Conservation (phyloP, 2,888 invertebrate species). For the Cryptocheilus praepositus region DNA sequence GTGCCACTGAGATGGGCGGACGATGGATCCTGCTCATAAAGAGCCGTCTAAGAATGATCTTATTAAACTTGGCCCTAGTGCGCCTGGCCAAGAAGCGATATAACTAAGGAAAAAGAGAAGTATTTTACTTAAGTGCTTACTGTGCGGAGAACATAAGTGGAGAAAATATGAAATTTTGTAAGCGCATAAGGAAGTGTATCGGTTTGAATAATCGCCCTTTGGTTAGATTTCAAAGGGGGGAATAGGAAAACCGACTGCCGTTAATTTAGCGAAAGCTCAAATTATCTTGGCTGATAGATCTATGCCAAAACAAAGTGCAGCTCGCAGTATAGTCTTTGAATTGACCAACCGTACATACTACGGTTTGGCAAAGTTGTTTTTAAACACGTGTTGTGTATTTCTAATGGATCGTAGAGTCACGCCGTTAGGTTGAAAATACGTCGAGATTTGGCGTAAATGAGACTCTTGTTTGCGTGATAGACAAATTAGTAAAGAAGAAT, state of each 20-base stretch:
- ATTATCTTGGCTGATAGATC: conserved; percentile 51
- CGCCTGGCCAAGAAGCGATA: conserved; percentile 98
- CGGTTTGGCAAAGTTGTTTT: too few relatives aligned
- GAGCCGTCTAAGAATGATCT: conserved; percentile 93
- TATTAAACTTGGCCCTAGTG: conserved; percentile 97
- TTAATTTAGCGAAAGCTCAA: conserved; percentile 71
- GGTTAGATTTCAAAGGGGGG: conserved; percentile 49
- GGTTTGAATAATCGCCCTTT: conserved; percentile 61
- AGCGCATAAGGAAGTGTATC: conserved; percentile 50
- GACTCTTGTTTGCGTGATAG: too few relatives aligned
- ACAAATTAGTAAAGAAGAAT: neutral
- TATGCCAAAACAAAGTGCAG: conserved; percentile 70
- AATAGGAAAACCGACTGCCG: conserved; percentile 67
- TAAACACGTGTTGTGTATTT: too few relatives aligned
- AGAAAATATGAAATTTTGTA: neutral
- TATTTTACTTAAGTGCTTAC: too few relatives aligned
- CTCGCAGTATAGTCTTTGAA: conserved; percentile 54
- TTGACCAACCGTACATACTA: too few relatives aligned
- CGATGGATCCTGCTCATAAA: conserved; percentile 98
- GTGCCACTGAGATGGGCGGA: conserved; percentile 94
- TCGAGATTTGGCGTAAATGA: too few relatives aligned
- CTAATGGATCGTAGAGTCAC: too few relatives aligned
- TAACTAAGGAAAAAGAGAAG: conserved; percentile 80
- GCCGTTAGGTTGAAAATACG: too few relatives aligned
- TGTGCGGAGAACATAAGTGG: neutral